Evolutionary conservation across 2,888 invertebrate genomes (phyloP), one percentile per base, ranked within the genome.

Genomic region (Euzophera pinguis): DNA sequence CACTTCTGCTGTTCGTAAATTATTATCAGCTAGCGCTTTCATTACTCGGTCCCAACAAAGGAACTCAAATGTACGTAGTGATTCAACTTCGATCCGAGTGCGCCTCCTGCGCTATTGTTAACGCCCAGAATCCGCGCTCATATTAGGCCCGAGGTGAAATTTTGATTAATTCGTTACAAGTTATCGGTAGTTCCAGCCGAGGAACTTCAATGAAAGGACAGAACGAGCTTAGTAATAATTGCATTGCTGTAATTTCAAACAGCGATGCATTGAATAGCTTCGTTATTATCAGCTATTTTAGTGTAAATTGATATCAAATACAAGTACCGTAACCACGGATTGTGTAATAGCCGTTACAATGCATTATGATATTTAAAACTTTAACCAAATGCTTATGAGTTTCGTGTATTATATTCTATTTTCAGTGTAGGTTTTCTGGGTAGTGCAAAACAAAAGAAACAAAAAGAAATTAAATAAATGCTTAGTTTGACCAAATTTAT

Each of bases 1-100:
- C 90, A 90, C 89, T 89, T 89, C 89, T 89, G 89, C 85, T 84
- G 71, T 88, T 85, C 86, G 83, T 89, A 87, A 90, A 90, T 89
- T 89, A 90, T 90, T 88, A 90, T 88, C 88, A 85, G 80, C 80
- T 71, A 81, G 78, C 79, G 85, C 80, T 89, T 90, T 89, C 89
- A 89, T 90, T 89, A 88, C 87, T 86, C 77, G 73, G 74, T 75
- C 74, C 69, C 62, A 85, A 90, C 90, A 90, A 89, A 84, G 87
- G 88, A 88, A 78, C 81, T 87, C 76, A 76, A 84, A 81, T 79
- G 75, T 82, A 84, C 84, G 82, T 80, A 75, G 79, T 78, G 86
- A 86, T 84, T 86, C 81, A 87, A 87, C 84, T 88, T 85, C 78
- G 82, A 81, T 80, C 81, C 75, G 74, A 81, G 78, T 78, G 75